Conservation (phyloP, 1,140 invertebrate species). For the Rhynchophorus ferrugineus region DNA sequence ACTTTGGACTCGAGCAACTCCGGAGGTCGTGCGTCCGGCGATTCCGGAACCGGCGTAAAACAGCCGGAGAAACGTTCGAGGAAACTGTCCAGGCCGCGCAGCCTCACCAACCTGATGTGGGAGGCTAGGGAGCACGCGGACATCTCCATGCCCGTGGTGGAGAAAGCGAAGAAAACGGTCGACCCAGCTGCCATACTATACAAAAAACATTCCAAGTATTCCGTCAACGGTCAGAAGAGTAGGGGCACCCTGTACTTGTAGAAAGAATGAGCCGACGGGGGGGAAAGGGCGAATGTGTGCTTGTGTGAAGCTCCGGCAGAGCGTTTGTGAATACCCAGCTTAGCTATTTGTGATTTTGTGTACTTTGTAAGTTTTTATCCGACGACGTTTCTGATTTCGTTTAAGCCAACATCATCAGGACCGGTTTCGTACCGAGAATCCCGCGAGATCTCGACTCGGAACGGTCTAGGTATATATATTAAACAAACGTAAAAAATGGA, state of each 20-base stretch:
- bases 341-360: slow-evolving; percentile 4
- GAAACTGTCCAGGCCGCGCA: slow-evolving; percentile 67
- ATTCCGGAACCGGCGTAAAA: slow-evolving; percentile 66
- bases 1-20: slow-evolving; percentile 83
- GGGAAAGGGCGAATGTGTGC: not conserved
- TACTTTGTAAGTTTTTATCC: not conserved
- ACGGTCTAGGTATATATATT: too few relatives aligned
- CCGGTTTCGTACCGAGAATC: too few relatives aligned
- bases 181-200: slow-evolving; percentile 34
- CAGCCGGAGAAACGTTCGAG: slow-evolving; percentile 74
- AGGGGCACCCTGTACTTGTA: slow-evolving; percentile 38
- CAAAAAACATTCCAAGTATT: slow-evolving; percentile 39
- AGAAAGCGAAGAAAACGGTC: slow-evolving; percentile 35
- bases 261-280: slow-evolving; percentile 7
- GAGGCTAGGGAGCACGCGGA: slow-evolving; percentile 41
- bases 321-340: not conserved
- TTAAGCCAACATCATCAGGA: too few relatives aligned
- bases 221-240: slow-evolving; percentile 28
- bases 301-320: not conserved
- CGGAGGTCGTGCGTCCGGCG: slow-evolving; percentile 74
- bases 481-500: too few relatives aligned
- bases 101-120: slow-evolving; percentile 81
- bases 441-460: too few relatives aligned
- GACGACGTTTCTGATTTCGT: not conserved
- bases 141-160: slow-evolving; percentile 36